A percentile compares a stretch with the other conserved stretches of the same genome.
These are phyloP conservation scores for Stichopus horrens DNA, from an alignment of 53 echinoderm and acorn worm genomes.

Conservation along the genomic window DNA sequence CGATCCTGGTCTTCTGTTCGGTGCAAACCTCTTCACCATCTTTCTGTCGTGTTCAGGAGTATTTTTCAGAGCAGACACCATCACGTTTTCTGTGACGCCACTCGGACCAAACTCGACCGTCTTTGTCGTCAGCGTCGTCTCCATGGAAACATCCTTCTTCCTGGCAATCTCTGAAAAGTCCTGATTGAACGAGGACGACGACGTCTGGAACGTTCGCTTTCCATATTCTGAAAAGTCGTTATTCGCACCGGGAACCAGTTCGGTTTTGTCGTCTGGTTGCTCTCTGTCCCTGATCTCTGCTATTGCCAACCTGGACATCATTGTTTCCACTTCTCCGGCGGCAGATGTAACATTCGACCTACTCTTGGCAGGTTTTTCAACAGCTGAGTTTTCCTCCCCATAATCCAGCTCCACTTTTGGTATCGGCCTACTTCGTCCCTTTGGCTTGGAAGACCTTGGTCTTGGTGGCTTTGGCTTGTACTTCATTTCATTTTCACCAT, in stretches of 20 bases:
- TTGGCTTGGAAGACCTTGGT: slow-evolving; percentile 24
- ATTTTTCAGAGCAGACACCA: slow-evolving; percentile 15
- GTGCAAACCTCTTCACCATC: neutral
- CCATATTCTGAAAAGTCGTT: slow-evolving; percentile 23
- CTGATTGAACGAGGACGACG: slow-evolving; percentile 12
- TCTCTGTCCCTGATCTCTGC: neutral
- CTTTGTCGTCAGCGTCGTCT: slow-evolving; percentile 39
- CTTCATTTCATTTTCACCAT: neutral
- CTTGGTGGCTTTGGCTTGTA: slow-evolving; percentile 31
- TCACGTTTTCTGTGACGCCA: slow-evolving; percentile 21
- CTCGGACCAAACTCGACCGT: slow-evolving; percentile 31
- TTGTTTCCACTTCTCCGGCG: slow-evolving; percentile 32
- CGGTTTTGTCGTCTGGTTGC: neutral
- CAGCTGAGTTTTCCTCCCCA: neutral
- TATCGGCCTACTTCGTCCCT: neutral
- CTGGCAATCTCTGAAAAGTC: neutral
- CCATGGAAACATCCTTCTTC: neutral
- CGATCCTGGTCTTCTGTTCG: slow-evolving; percentile 4
- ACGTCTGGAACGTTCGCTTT: slow-evolving; percentile 35
- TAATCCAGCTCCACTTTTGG: slow-evolving; percentile 35
- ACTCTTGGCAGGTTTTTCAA: neutral
- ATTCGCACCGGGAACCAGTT: neutral
- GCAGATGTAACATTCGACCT: neutral
- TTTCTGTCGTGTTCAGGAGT: neutral
- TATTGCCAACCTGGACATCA: slow-evolving; percentile 41